Percentiles rank a stretch among this genome's conserved stretches.
phyloP scores from a whole-genome alignment of 2,888 invertebrate species.

The Netelia melanura region DNA sequence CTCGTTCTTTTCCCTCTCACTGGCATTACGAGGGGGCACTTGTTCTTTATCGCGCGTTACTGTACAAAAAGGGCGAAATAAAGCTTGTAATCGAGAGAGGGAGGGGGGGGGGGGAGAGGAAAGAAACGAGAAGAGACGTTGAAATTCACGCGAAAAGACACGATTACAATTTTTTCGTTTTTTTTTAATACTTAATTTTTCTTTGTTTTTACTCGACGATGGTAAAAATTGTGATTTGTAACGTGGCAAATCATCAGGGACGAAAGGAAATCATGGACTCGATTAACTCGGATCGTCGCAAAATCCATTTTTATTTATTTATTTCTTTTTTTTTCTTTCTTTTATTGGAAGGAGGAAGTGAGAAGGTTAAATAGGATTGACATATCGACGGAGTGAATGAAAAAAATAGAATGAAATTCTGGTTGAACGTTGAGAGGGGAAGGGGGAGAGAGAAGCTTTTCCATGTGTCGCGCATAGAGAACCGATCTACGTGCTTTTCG shows the following conservation, averaged over 20 bases:
- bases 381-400: neutral
- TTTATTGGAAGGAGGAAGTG: too few species aligned
- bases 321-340: neutral
- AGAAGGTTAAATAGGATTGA: constrained; percentile 7
- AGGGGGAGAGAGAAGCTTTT: neutral
- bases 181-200: neutral
- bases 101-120: neutral
- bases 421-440: neutral
- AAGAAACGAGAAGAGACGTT: neutral
- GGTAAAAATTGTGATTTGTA: too few species aligned
- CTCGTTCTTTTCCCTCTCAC: neutral
- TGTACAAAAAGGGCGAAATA: neutral
- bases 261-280: neutral
- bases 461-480: neutral
- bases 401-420: constrained; percentile 10
- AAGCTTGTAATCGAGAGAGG: neutral
- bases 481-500: neutral
- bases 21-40: constrained; percentile 19
- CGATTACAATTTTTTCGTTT: neutral
- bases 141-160: neutral
- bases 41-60: neutral
- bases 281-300: neutral
- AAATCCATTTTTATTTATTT: neutral
- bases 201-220: too few species aligned
- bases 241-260: too few species aligned